phyloP scores from a whole-genome alignment of 2,888 invertebrate species.

The Sphaerolaimus hirsutus region DNA sequence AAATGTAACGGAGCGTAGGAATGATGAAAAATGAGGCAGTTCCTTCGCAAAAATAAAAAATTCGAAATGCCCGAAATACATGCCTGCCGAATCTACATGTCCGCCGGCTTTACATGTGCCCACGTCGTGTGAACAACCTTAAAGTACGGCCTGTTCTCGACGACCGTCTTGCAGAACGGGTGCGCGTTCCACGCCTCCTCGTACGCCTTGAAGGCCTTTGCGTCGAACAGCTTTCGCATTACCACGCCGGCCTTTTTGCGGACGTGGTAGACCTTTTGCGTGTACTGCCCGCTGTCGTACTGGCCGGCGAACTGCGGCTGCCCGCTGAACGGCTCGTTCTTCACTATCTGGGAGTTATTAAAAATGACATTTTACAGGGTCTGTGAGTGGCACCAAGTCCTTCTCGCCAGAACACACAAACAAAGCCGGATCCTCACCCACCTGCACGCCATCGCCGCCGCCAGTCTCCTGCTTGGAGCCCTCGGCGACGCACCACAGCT shows the following conservation, averaged over 20 bases:
- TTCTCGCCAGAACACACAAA: neutral
- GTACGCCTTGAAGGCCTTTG: conserved; percentile 25
- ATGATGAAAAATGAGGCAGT: no score
- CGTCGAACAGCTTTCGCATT: neutral
- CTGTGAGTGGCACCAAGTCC: neutral
- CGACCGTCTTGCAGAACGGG: conserved; percentile 75
- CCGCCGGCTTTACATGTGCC: no score
- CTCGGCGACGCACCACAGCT: conserved; percentile 14
- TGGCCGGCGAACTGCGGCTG: conserved; percentile 10
- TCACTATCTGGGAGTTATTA: conserved; percentile 9
- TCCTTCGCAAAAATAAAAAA: no score
- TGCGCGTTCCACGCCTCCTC: conserved; percentile 99
- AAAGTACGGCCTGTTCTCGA: conserved; percentile 9
- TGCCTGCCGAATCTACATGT: no score
- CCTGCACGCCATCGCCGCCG: conserved; percentile 17
- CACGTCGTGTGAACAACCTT: no score
- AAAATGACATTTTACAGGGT: neutral
- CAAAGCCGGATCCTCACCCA: no score
- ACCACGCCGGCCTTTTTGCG: neutral
- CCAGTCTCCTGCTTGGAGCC: conserved; percentile 15
- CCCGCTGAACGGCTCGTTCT: conserved; percentile 13
- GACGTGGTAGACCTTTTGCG: conserved; percentile 9
- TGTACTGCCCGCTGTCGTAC: conserved; percentile 12
- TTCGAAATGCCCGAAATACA: no score
- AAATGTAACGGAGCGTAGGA: no score